Conservation (phyloP, 2,113 vertebrate genomes). For the Perca flavescens region DNA sequence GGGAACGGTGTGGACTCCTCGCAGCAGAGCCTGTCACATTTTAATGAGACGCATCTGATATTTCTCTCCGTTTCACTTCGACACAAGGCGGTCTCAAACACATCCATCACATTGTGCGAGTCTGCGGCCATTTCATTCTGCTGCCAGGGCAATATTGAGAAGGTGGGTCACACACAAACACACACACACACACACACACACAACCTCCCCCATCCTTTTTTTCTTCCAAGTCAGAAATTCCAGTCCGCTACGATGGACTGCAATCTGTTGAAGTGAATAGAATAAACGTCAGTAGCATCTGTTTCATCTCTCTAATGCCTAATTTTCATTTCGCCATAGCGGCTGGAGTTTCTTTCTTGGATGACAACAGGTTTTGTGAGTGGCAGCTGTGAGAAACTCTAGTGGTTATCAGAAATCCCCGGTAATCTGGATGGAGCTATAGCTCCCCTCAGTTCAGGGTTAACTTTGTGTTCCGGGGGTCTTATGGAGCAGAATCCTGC, state of each 20-base stretch:
- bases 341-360: constrained; percentile 22
- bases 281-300: constrained; percentile 43
- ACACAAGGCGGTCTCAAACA: constrained; percentile 27
- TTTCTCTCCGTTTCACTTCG: constrained; percentile 44
- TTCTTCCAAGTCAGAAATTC: constrained; percentile 4
- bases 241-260: constrained; percentile 2
- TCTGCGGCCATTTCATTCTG: constrained; percentile 42
- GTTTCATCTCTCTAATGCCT: constrained; percentile 32
- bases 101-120: constrained; percentile 54
- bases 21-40: constrained; percentile 37
- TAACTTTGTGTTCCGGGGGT: not conserved
- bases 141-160: constrained; percentile 14
- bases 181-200: not conserved
- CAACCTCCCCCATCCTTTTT: not conserved
- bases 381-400: constrained; percentile 34
- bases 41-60: constrained; percentile 63
- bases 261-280: constrained; percentile 23
- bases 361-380: constrained; percentile 25
- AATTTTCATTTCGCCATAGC: constrained; percentile 29
- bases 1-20: constrained; percentile 30
- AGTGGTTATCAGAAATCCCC: constrained; percentile 6
- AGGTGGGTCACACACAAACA: constrained; percentile 3
- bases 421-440: constrained; percentile 4
- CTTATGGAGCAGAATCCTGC: not conserved
- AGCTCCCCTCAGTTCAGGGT: constrained; percentile 33